Conservation (phyloP, 1,140 invertebrate species). For the Trichogramma pretiosum region DNA sequence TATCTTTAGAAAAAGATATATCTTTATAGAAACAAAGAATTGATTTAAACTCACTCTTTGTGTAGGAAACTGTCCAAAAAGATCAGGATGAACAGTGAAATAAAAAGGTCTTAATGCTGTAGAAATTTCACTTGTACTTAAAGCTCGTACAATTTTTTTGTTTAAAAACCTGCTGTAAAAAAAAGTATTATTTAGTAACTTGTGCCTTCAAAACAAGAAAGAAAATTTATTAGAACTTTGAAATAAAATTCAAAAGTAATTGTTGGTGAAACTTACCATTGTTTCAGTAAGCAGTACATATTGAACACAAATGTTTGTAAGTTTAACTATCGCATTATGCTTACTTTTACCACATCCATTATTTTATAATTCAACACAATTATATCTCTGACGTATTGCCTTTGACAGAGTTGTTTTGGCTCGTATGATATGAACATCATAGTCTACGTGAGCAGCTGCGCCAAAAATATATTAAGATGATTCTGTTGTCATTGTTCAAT, state of each 20-base stretch:
- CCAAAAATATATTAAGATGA: too few species aligned
- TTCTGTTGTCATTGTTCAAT: too few species aligned
- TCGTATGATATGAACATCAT: too few species aligned
- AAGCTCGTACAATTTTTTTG: constrained; percentile 31
- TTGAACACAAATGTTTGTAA: constrained; percentile 1
- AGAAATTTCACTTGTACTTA: constrained; percentile 72
- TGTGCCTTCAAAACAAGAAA: too few species aligned
- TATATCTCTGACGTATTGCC: too few species aligned
- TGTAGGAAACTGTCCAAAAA: constrained; percentile 83
- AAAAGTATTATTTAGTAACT: constrained; percentile 8
- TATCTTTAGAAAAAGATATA: background rate
- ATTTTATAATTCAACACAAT: too few species aligned
- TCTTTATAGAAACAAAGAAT: constrained; percentile 1
- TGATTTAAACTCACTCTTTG: constrained; percentile 58
- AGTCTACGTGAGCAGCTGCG: too few species aligned
- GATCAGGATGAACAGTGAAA: constrained; percentile 89
- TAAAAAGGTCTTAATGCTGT: constrained; percentile 87
- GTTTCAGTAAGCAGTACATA: constrained; percentile 33
- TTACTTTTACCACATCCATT: constrained; percentile 10
- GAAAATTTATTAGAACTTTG: too few species aligned
- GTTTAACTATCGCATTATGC: background rate
- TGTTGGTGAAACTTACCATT: too few species aligned
- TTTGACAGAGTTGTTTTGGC: too few species aligned
- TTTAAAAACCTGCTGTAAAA: constrained; percentile 30
- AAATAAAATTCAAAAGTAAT: too few species aligned